Evolutionary conservation across 1,140 invertebrate genomes (phyloP).

Genomic region (Bactericera cockerelli): DNA sequence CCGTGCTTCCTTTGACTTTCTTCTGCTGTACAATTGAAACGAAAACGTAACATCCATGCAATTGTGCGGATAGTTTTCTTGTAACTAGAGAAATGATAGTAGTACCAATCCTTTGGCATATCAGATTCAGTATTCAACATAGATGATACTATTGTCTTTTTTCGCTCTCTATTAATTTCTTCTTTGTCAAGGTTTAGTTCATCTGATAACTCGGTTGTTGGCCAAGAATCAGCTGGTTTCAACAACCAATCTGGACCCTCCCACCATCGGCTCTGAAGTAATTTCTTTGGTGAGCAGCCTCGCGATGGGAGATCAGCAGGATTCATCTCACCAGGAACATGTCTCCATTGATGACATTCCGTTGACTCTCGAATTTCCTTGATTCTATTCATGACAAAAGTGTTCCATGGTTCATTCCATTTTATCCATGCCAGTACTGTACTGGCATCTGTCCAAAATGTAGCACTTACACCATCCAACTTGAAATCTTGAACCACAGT

Average conservation of each 20-base stretch:
- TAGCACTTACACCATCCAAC: background rate
- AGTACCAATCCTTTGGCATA: background rate
- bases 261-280: constrained; percentile 8
- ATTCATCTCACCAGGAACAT: background rate
- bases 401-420: constrained; percentile 4
- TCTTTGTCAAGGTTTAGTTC: constrained; percentile 8
- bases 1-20: background rate
- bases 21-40: background rate
- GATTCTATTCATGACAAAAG: constrained; percentile 7
- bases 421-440: constrained; percentile 12
- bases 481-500: background rate
- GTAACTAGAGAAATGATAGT: background rate
- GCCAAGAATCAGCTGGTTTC: constrained; percentile 1
- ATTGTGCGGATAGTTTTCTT: background rate
- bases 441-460: constrained; percentile 10
- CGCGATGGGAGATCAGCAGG: background rate
- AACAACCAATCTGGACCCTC: background rate
- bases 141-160: background rate
- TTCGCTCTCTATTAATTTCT: constrained; percentile 11
- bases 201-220: constrained; percentile 2
- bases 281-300: background rate
- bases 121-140: background rate
- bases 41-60: background rate
- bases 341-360: background rate
- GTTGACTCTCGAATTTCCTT: constrained; percentile 2